phyloP scores from a whole-genome alignment of 1,140 invertebrate species.

The Rhagoletis pomonella region DNA sequence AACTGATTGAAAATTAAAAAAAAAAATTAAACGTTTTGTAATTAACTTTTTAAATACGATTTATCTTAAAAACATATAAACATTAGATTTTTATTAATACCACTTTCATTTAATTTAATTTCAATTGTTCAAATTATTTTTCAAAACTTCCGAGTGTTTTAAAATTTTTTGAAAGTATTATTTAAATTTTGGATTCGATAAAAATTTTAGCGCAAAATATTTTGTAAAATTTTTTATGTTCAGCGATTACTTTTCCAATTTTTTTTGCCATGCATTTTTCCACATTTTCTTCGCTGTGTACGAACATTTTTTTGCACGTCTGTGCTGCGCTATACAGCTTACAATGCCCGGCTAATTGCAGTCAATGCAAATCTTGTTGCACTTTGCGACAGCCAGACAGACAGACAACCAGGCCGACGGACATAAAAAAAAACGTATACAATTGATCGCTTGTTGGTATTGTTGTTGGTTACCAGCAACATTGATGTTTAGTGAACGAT shows the following conservation, averaged over 20 bases:
- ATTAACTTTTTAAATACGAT: no score
- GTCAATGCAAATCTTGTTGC: constrained; percentile 49
- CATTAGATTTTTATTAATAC: no score
- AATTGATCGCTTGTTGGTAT: neutral
- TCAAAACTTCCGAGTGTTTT: no score
- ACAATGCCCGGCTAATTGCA: constrained; percentile 42
- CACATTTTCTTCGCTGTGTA: neutral
- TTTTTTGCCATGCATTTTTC: neutral
- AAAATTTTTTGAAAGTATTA: no score
- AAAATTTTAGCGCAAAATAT: neutral
- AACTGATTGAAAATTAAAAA: no score
- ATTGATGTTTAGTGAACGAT: neutral
- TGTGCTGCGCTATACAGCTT: neutral
- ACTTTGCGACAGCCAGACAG: neutral
- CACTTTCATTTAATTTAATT: no score
- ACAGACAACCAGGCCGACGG: neutral
- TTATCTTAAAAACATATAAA: no score
- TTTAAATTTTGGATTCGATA: no score
- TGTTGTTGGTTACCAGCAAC: neutral
- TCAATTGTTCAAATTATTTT: no score
- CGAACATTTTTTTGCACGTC: constrained; percentile 15
- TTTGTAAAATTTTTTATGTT: neutral
- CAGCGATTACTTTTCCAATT: neutral
- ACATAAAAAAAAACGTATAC: neutral
- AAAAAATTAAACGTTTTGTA: no score